Conservation (phyloP, 1,140 invertebrate genomes). For the Drosophila grimshawi region DNA sequence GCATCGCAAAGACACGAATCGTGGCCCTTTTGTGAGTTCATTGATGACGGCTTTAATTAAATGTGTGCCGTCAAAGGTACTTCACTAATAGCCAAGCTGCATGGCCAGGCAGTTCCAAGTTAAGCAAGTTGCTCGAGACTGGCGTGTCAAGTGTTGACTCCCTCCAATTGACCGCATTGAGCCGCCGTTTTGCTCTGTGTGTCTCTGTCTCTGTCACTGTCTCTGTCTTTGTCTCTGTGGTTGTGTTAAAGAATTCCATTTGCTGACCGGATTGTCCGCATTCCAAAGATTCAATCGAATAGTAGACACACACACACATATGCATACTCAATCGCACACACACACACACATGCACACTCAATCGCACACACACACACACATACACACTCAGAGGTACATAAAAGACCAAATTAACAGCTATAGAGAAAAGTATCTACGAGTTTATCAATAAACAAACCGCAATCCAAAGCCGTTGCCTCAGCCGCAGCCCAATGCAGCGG, state of each 20-base stretch:
- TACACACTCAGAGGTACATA: slow-evolving; percentile 44
- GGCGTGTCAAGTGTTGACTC: slow-evolving; percentile 55
- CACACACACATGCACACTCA: slow-evolving; percentile 24
- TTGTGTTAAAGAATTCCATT: slow-evolving; percentile 74
- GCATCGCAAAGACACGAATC: slow-evolving; percentile 3
- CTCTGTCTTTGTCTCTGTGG: slow-evolving; percentile 25
- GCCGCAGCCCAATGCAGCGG: slow-evolving; percentile 48
- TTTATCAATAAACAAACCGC: slow-evolving; percentile 74
- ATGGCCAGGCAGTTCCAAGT: neutral
- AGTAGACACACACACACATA: slow-evolving; percentile 47
- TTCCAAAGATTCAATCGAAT: slow-evolving; percentile 76
- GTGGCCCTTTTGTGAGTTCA: slow-evolving; percentile 16
- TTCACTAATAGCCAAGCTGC: neutral
- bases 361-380: slow-evolving; percentile 15
- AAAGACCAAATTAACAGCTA: slow-evolving; percentile 76
- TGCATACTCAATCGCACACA: neutral
- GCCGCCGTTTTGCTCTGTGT: slow-evolving; percentile 45
- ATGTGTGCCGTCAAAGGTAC: slow-evolving; percentile 24
- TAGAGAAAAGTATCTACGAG: slow-evolving; percentile 67
- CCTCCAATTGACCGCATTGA: slow-evolving; percentile 52
- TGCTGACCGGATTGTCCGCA: slow-evolving; percentile 79
- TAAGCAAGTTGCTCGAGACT: slow-evolving; percentile 25
- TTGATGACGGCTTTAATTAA: slow-evolving; percentile 39
- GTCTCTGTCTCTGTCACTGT: slow-evolving; percentile 48
- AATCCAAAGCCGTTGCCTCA: slow-evolving; percentile 39